These are phyloP conservation scores for Perodicticus potto DNA, from an alignment of 2,797 vertebrate species.

Conservation along the genomic window DNA sequence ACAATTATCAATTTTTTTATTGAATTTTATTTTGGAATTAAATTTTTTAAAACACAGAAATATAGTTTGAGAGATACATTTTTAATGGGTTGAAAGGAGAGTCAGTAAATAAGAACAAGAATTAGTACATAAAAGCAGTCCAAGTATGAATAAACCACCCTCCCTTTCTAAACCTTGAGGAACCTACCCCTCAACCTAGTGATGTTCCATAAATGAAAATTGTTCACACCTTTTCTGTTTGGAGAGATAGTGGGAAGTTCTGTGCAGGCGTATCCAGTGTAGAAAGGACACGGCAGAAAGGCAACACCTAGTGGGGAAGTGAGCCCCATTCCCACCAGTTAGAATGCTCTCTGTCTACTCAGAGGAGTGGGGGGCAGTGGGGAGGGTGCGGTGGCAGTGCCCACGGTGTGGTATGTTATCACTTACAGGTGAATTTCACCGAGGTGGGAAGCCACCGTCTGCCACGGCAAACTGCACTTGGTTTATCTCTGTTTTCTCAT, in stretches of 20 bases:
- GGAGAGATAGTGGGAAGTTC: background rate
- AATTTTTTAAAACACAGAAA: background rate
- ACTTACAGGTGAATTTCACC: background rate
- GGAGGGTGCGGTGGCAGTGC: background rate
- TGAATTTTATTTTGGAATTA: background rate
- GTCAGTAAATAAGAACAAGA: background rate
- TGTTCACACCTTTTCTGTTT: background rate
- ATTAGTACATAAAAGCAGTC: background rate
- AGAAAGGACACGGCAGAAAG: background rate
- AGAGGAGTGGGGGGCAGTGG: rapidly evolving
- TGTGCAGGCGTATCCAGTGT: background rate
- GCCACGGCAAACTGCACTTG: background rate
- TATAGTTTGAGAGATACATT: background rate
- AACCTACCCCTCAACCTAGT: background rate
- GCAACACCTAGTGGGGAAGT: background rate
- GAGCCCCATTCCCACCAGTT: background rate
- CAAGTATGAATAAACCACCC: background rate
- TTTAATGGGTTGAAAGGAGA: background rate
- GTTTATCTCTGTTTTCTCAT: background rate
- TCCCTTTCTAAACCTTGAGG: background rate
- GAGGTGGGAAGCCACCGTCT: background rate
- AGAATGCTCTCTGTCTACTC: background rate
- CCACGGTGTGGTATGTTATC: background rate
- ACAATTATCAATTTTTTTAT: background rate
- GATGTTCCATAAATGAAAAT: background rate